Evolutionary conservation across 2,888 invertebrate species (phyloP).

Genomic region (Amphipyra berbera): DNA sequence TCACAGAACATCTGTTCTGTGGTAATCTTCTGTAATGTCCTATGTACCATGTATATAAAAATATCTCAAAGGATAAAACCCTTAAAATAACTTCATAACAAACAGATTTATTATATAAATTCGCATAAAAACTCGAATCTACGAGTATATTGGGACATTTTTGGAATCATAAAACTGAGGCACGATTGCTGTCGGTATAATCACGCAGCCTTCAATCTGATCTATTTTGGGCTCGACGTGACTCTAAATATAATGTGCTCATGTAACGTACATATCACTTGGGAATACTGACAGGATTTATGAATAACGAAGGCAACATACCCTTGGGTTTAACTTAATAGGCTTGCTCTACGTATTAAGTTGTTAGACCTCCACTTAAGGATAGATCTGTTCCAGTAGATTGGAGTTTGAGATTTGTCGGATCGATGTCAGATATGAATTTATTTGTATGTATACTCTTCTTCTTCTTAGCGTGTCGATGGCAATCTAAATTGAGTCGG

Average conservation of each 20-base stretch:
- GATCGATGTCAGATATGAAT: too few relatives aligned
- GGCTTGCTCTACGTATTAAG: constrained; percentile 11
- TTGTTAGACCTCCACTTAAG: not conserved
- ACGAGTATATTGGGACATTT: constrained; percentile 35
- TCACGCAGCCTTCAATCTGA: constrained; percentile 35
- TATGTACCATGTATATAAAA: too few relatives aligned
- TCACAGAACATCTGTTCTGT: too few relatives aligned
- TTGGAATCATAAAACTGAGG: constrained; percentile 29
- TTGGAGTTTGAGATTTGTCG: not conserved
- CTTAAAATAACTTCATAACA: not conserved
- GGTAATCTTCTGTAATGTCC: too few relatives aligned
- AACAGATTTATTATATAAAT: constrained; percentile 14
- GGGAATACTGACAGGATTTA: constrained; percentile 35
- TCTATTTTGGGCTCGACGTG: constrained; percentile 48
- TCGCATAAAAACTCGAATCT: constrained; percentile 24
- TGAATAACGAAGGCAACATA: constrained; percentile 10
- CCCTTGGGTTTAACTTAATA: constrained; percentile 17
- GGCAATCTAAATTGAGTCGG: too few relatives aligned
- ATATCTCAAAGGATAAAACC: not conserved
- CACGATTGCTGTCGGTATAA: constrained; percentile 29
- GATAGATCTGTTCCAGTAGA: not conserved
- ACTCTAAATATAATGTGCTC: constrained; percentile 38
- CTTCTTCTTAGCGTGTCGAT: too few relatives aligned
- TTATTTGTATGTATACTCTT: too few relatives aligned
- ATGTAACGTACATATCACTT: constrained; percentile 23